These are phyloP conservation scores for Actinostola sp. DNA, from an alignment of 92 coral and sea anemone species.

Conservation along the genomic window DNA sequence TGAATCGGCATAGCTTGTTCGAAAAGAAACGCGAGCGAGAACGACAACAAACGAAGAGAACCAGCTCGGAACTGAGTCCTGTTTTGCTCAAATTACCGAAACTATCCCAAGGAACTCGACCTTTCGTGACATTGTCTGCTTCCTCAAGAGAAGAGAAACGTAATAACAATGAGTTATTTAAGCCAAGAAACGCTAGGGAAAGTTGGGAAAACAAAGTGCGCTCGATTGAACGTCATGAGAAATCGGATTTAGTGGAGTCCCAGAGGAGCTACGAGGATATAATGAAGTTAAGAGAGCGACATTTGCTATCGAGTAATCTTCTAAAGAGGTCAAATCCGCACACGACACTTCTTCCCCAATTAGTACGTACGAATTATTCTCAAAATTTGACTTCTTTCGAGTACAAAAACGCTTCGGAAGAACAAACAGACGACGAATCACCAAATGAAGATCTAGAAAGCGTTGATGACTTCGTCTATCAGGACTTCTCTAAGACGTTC, in stretches of 20 bases:
- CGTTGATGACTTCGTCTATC: background rate
- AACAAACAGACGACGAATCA: background rate
- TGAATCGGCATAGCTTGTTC: conserved; percentile 1
- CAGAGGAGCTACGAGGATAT: conserved; percentile 26
- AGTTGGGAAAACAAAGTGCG: conserved; percentile 21
- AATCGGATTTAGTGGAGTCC: conserved; percentile 6
- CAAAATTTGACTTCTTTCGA: conserved; percentile 20
- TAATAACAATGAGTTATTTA: background rate
- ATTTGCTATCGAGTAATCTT: conserved; percentile 22
- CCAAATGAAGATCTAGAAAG: conserved; percentile 2
- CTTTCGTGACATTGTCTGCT: conserved; percentile 22
- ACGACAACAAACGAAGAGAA: background rate
- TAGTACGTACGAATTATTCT: background rate
- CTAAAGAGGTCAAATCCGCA: background rate
- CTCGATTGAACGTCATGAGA: background rate
- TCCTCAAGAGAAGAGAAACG: background rate
- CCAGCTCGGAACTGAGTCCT: background rate
- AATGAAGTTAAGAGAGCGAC: conserved; percentile 18
- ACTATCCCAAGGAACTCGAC: conserved; percentile 7
- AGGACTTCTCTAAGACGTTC: conserved; percentile 25
- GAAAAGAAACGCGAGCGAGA: conserved; percentile 8
- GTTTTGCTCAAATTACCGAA: conserved; percentile 26
- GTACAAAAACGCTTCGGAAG: conserved; percentile 12
- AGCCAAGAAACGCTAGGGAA: conserved; percentile 23
- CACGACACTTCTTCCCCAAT: conserved; percentile 6